Conservation (phyloP, 2,888 invertebrate genomes). For the Rhagonycha lutea region DNA sequence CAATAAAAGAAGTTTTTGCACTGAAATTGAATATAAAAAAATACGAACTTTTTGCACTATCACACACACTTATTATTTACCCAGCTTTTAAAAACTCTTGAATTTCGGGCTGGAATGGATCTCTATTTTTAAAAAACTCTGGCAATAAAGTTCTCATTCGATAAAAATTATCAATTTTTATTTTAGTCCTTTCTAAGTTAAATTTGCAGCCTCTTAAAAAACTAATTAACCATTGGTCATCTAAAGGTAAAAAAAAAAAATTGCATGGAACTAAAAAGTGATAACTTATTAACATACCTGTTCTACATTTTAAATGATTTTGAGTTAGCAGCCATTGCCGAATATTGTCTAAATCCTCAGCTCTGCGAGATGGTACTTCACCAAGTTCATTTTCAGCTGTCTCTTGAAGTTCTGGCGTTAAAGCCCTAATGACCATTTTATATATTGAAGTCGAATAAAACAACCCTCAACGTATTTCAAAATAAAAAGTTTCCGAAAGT, state of each 20-base stretch:
- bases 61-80: constrained; percentile 41
- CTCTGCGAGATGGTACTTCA: background rate
- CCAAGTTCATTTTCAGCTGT: background rate
- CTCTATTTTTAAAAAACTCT: constrained; percentile 60
- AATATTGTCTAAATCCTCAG: background rate
- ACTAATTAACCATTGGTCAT: constrained; percentile 59
- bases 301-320: background rate
- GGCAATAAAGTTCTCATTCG: constrained; percentile 62
- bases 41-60: no score
- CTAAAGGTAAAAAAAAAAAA: constrained; percentile 42
- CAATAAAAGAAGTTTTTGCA: no score
- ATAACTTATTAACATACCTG: background rate
- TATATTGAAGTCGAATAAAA: no score
- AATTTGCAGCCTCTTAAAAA: constrained; percentile 62
- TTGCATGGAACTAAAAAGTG: background rate
- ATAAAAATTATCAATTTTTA: constrained; percentile 63
- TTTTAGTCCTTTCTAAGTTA: constrained; percentile 60
- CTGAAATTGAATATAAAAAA: no score
- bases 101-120: constrained; percentile 49
- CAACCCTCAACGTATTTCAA: no score
- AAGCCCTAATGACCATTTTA: background rate
- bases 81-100: constrained; percentile 50
- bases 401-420: background rate
- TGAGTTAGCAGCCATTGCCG: background rate
- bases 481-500: no score